These are phyloP conservation scores for Glossophaga mutica DNA, from an alignment of 2,797 vertebrate species.

Conservation along the genomic window DNA sequence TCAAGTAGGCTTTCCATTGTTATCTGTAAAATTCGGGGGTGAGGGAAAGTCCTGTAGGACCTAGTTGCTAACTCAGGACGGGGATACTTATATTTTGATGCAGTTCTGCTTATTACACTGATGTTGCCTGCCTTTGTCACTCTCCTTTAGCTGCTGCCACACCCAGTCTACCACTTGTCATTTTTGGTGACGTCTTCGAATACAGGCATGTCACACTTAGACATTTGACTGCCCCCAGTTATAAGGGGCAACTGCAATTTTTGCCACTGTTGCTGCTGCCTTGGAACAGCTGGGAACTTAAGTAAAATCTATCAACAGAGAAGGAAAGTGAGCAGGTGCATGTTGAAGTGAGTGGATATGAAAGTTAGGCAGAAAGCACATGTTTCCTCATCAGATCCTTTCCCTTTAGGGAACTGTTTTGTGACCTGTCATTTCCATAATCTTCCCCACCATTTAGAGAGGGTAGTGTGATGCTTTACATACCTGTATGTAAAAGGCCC, in stretches of 20 bases:
- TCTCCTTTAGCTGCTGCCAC: background rate
- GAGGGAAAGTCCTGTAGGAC: background rate
- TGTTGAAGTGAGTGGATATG: slow-evolving; percentile 15
- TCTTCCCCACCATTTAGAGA: background rate
- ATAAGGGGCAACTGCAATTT: background rate
- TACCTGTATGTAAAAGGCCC: background rate
- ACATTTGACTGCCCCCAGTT: background rate
- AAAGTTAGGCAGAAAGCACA: background rate
- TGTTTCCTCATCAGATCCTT: background rate
- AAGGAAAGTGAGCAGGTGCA: background rate
- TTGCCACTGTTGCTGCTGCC: background rate
- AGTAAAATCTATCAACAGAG: background rate
- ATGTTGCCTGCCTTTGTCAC: background rate
- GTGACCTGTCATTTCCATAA: background rate
- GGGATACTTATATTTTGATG: background rate
- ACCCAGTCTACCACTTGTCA: background rate
- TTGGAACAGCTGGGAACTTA: background rate
- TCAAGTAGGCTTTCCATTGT: background rate
- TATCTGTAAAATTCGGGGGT: background rate
- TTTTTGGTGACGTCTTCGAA: background rate
- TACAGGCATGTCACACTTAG: background rate
- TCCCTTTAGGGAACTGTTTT: background rate
- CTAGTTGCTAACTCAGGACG: background rate
- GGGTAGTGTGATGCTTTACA: background rate
- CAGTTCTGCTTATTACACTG: background rate